Evolutionary conservation across 1,140 invertebrate species (phyloP).

Genomic region (Megalonaias nervosa): DNA sequence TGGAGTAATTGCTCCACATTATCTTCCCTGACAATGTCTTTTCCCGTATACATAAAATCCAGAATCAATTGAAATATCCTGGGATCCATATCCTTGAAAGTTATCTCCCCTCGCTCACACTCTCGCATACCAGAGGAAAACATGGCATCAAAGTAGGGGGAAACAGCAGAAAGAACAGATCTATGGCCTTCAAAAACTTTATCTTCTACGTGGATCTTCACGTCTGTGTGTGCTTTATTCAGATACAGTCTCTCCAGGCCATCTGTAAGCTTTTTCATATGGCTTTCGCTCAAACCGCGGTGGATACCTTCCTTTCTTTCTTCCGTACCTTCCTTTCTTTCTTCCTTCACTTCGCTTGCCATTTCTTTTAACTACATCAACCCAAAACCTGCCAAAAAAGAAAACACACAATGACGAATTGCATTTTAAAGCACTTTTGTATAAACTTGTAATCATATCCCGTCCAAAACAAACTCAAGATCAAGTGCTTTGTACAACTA

Average conservation of each 20-base stretch:
- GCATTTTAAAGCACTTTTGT: too few species aligned
- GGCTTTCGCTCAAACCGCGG: not conserved
- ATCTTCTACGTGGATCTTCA: conserved; percentile 39
- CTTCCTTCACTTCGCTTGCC: too few species aligned
- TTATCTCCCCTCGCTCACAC: conserved; percentile 58
- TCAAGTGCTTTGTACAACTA: too few species aligned
- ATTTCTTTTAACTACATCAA: too few species aligned
- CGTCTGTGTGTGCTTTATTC: conserved; percentile 45
- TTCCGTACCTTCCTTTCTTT: too few species aligned
- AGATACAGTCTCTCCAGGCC: conserved; percentile 33
- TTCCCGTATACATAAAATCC: conserved; percentile 58
- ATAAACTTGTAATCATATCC: too few species aligned
- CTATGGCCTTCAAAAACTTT: conserved; percentile 50
- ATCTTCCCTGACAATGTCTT: conserved; percentile 46
- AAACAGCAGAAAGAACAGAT: conserved; percentile 48
- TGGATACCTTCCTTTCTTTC: too few species aligned
- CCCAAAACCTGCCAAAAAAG: too few species aligned
- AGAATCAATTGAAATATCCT: conserved; percentile 55
- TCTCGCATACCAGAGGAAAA: conserved; percentile 64
- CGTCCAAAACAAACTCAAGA: too few species aligned
- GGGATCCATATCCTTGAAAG: conserved; percentile 58
- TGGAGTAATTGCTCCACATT: conserved; percentile 60
- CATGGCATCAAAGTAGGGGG: conserved; percentile 61
- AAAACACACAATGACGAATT: too few species aligned
- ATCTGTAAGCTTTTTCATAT: conserved; percentile 24